phyloP scores from a whole-genome alignment of 2,797 vertebrate genomes.

The Acomys russatus region DNA sequence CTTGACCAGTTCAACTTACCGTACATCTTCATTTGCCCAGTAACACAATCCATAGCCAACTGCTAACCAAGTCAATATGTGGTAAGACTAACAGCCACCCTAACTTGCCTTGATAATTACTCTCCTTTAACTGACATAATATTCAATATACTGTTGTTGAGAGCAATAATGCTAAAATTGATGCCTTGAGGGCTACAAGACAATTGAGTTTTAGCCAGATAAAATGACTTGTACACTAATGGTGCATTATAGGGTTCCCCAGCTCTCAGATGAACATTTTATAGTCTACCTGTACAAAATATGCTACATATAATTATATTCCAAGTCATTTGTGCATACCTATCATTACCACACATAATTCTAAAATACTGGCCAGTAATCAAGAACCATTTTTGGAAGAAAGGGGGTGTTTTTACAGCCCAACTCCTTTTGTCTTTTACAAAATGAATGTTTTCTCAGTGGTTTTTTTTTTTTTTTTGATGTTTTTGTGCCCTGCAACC shows the following conservation, averaged over 20 bases:
- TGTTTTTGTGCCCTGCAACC: not conserved
- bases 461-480: slow-evolving; percentile 66
- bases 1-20: slow-evolving; percentile 81
- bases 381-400: slow-evolving; percentile 11
- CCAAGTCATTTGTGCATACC: slow-evolving; percentile 75
- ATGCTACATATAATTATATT: slow-evolving; percentile 72
- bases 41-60: slow-evolving; percentile 82
- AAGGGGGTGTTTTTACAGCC: slow-evolving; percentile 71
- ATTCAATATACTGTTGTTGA: slow-evolving; percentile 87
- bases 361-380: slow-evolving; percentile 70
- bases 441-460: slow-evolving; percentile 84
- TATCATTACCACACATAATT: slow-evolving; percentile 78
- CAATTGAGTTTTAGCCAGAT: slow-evolving; percentile 90
- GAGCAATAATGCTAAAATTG: slow-evolving; percentile 85
- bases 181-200: slow-evolving; percentile 84
- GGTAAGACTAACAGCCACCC: slow-evolving; percentile 85
- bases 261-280: slow-evolving; percentile 71
- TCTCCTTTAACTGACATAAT: slow-evolving; percentile 88
- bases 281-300: slow-evolving; percentile 73
- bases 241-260: slow-evolving; percentile 87
- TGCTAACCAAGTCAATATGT: slow-evolving; percentile 86
- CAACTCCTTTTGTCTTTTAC: slow-evolving; percentile 72
- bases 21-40: slow-evolving; percentile 84
- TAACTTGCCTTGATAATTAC: slow-evolving; percentile 87
- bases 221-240: slow-evolving; percentile 90